A percentile compares a stretch with the other conserved stretches of the same genome.
Conservation (phyloP, 2,888 invertebrate species). For the Hirtodrosophila confusa region DNA sequence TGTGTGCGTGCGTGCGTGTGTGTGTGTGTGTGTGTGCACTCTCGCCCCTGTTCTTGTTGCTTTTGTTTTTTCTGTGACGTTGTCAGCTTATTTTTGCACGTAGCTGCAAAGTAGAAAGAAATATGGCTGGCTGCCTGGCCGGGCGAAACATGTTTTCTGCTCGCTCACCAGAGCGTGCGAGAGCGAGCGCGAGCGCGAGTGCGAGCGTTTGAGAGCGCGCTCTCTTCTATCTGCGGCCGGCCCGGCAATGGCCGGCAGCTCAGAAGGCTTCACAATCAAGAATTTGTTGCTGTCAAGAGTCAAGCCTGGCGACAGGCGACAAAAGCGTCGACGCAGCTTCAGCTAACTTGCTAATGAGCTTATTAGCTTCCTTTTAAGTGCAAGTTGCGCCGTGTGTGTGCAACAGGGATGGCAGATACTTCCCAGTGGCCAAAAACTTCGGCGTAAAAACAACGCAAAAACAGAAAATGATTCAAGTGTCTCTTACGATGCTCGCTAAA, state of each 20-base stretch:
- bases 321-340: slow-evolving; percentile 27
- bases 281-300: slow-evolving; percentile 54
- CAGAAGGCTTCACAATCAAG: slow-evolving; percentile 14
- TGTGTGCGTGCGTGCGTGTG: slow-evolving; percentile 14
- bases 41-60: slow-evolving; percentile 47
- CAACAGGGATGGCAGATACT: too few relatives aligned
- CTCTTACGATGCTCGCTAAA: too few relatives aligned
- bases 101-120: slow-evolving; percentile 37
- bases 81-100: slow-evolving; percentile 45
- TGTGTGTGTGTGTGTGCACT: slow-evolving; percentile 37
- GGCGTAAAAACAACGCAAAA: too few relatives aligned
- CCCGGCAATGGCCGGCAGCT: slow-evolving; percentile 13
- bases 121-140: slow-evolving; percentile 69
- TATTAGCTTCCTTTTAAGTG: slow-evolving; percentile 14
- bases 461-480: too few relatives aligned
- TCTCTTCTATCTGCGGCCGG: neutral
- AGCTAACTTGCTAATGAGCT: slow-evolving; percentile 29
- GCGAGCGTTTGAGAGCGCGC: neutral
- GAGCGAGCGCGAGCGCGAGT: too few relatives aligned
- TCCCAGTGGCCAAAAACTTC: too few relatives aligned
- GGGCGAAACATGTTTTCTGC: slow-evolving; percentile 51
- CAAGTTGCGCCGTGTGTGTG: too few relatives aligned
- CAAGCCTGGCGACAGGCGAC: slow-evolving; percentile 63
- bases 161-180: slow-evolving; percentile 1
- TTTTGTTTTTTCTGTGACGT: slow-evolving; percentile 25